These are phyloP conservation scores for Umimayanthus chanpuru DNA, from an alignment of 92 coral and sea anemone species.

Conservation along the genomic window DNA sequence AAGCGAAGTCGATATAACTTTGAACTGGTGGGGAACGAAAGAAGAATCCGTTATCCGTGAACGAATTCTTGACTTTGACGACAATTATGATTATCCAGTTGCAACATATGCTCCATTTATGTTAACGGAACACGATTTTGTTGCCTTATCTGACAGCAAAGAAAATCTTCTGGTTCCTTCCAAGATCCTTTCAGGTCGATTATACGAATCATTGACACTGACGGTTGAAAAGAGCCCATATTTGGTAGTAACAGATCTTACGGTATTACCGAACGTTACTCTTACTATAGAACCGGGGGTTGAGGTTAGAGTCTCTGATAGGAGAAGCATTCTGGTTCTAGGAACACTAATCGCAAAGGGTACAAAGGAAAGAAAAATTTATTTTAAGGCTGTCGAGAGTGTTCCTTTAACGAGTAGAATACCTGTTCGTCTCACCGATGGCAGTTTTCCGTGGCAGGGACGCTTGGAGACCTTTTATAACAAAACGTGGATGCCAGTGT, in stretches of 20 bases:
- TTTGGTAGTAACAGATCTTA: constrained; percentile 60
- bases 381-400: constrained; percentile 46
- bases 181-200: constrained; percentile 53
- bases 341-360: constrained; percentile 70
- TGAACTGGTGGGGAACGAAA: constrained; percentile 76
- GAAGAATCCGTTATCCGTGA: constrained; percentile 25
- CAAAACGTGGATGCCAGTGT: constrained; percentile 56
- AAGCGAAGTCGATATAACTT: constrained; percentile 36
- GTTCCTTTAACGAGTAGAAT: neutral
- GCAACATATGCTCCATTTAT: constrained; percentile 61
- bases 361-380: constrained; percentile 42
- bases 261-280: constrained; percentile 51
- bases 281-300: constrained; percentile 74
- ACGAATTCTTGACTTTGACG: constrained; percentile 65
- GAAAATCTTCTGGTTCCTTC: constrained; percentile 11
- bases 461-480: constrained; percentile 48
- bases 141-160: neutral
- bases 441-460: constrained; percentile 70
- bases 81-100: constrained; percentile 54
- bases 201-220: constrained; percentile 51
- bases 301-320: constrained; percentile 50
- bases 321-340: constrained; percentile 61
- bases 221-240: constrained; percentile 62
- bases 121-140: constrained; percentile 13
- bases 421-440: constrained; percentile 62